Evolutionary conservation across 2,888 invertebrate species (phyloP), one percentile per base, ranked within the genome.

Genomic region (Trilocha varians): DNA sequence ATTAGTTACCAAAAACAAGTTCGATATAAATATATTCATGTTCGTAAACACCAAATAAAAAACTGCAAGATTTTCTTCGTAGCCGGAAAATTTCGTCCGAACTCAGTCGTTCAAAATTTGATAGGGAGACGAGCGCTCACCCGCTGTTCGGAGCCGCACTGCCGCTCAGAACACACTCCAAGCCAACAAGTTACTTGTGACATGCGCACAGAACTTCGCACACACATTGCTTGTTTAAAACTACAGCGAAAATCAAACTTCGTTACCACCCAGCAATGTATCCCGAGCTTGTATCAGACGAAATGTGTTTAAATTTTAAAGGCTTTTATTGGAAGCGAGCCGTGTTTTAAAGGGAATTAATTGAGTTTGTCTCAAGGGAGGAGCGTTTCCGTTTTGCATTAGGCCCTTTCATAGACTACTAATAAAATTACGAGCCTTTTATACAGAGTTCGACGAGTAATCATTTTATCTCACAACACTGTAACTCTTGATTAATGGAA

Each of bases 331-430:
- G 72, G 65, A 66, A 62, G 64, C 60, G 63, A 61, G 65, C 61
- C 61, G 62, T 73, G 70, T 78, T 79, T 71, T 68, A 76, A 72
- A 77, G 73, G 71, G 73, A 72, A 76, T 76, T 82, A 83, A 83
- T 83, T 74, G 82, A 82, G 76, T 83, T 83, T 79, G 76, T 78
- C 78, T 78, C 78, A 66, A 67, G 79, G 75, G 80, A 71, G 70
- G 56, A 66, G 64, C 68, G 70, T 71, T 77, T 79, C 78, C 75
- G 78, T 67, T 76, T 75, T 76, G 71, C 78, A 78, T 74, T 79
- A 82, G 75, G 67, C 65, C 64, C 65, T 63, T 65, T 68, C 70
- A 62, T 59, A 65, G 65, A 69, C 67, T 61, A 70, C 69, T 80
- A 82, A 84, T 76, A 56, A 66, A 77, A 75, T 83, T 83, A 82